phyloP scores from a whole-genome alignment of 2,888 invertebrate genomes.

The Caenorhabditis becei region DNA sequence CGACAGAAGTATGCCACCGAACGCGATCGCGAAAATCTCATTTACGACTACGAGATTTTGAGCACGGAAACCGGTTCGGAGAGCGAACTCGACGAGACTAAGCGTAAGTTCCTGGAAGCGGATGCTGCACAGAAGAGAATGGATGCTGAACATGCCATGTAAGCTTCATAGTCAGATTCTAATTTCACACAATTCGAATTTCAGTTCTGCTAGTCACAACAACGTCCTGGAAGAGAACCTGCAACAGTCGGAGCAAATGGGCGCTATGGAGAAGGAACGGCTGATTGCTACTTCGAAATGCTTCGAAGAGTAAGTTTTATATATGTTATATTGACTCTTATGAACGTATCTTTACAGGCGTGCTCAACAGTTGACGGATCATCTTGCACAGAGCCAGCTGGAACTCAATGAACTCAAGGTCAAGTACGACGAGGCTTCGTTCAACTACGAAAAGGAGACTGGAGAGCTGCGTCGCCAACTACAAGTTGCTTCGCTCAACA shows the following conservation, averaged over 20 bases:
- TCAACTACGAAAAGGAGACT: slow-evolving; percentile 30
- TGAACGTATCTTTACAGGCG: too few species aligned
- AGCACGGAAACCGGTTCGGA: slow-evolving; percentile 69
- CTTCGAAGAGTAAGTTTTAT: slow-evolving; percentile 31
- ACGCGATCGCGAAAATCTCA: too few species aligned
- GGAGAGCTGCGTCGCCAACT: slow-evolving; percentile 45
- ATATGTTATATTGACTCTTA: background rate
- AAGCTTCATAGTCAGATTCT: too few species aligned
- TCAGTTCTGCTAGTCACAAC: slow-evolving; percentile 46
- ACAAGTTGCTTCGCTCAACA: slow-evolving; percentile 30
- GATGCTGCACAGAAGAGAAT: slow-evolving; percentile 58
- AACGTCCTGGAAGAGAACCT: slow-evolving; percentile 65
- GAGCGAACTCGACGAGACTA: slow-evolving; percentile 66
- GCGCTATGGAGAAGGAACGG: slow-evolving; percentile 59
- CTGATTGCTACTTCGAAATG: slow-evolving; percentile 54
- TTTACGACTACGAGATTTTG: too few species aligned
- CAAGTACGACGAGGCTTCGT: slow-evolving; percentile 17
- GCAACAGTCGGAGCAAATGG: slow-evolving; percentile 63
- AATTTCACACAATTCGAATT: background rate
- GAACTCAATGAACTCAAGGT: slow-evolving; percentile 30
- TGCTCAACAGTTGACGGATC: slow-evolving; percentile 30
- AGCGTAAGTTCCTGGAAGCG: slow-evolving; percentile 56
- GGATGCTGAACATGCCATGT: slow-evolving; percentile 56
- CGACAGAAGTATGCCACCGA: slow-evolving; percentile 49
- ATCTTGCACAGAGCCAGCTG: slow-evolving; percentile 17